phyloP scores from a whole-genome alignment of 2,797 vertebrate species.

The Botia almorhae region DNA sequence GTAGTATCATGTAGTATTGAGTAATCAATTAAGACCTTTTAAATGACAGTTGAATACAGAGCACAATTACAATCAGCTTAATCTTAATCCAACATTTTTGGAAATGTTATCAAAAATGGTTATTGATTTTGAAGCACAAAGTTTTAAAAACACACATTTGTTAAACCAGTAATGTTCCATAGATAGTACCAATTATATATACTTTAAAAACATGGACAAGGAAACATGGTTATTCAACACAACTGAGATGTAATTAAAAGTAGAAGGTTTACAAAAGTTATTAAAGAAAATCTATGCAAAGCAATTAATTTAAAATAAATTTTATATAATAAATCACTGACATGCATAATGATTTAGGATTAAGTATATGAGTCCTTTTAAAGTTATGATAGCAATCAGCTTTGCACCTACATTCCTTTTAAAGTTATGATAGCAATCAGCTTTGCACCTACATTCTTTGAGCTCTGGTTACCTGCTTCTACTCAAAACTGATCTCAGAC shows the following conservation, averaged over 20 bases:
- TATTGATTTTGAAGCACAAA: background rate
- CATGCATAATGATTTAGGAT: background rate
- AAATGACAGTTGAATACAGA: background rate
- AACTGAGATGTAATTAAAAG: too few species aligned
- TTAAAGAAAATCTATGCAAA: too few species aligned
- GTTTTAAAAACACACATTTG: background rate
- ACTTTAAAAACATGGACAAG: too few species aligned
- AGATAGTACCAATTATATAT: too few species aligned
- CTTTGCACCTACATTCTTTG: slow-evolving; percentile 26
- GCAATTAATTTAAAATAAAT: background rate
- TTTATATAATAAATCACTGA: background rate
- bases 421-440: background rate
- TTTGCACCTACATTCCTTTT: slow-evolving; percentile 22
- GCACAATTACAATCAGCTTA: background rate
- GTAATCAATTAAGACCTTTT: background rate
- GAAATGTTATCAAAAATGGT: background rate
- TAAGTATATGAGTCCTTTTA: background rate
- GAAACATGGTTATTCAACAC: too few species aligned
- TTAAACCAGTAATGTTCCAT: background rate
- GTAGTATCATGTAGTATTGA: too few species aligned
- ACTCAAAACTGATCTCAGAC: slow-evolving; percentile 25
- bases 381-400: background rate
- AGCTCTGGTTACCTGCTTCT: slow-evolving; percentile 20
- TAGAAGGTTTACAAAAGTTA: too few species aligned
- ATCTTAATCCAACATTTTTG: background rate